Evolutionary conservation across 2,113 vertebrate species (phyloP).

Genomic region (Brachypodius melanocephalos): DNA sequence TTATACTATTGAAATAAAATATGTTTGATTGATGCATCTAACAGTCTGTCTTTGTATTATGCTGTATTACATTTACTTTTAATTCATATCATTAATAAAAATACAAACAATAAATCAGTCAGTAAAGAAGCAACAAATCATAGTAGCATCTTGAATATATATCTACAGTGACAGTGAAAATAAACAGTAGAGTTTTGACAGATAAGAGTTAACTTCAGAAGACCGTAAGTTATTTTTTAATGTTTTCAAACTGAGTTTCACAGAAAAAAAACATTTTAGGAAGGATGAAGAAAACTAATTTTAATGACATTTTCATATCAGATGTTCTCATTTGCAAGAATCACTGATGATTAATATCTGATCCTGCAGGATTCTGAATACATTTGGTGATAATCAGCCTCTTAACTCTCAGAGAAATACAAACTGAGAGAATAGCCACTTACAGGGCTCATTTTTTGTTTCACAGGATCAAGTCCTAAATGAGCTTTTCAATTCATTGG

Average conservation of each 20-base stretch:
- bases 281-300: background rate
- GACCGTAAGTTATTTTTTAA: background rate
- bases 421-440: background rate
- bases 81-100: slow-evolving; percentile 54
- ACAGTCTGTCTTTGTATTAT: slow-evolving; percentile 5
- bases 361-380: background rate
- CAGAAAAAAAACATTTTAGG: background rate
- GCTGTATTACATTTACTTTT: background rate
- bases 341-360: background rate
- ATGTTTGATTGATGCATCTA: slow-evolving; percentile 26
- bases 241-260: background rate
- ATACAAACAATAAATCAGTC: slow-evolving; percentile 22
- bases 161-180: background rate
- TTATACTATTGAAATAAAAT: slow-evolving; percentile 28
- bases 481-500: slow-evolving; percentile 42
- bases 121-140: slow-evolving; percentile 13
- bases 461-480: slow-evolving; percentile 13
- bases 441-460: background rate
- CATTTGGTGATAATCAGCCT: background rate
- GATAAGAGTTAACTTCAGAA: background rate
- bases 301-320: slow-evolving; percentile 12
- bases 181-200: background rate
- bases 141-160: background rate
- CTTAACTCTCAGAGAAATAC: background rate
- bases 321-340: background rate